These are phyloP conservation scores for Hyppa rectilinea DNA, from an alignment of 2,888 invertebrate species.

Conservation along the genomic window DNA sequence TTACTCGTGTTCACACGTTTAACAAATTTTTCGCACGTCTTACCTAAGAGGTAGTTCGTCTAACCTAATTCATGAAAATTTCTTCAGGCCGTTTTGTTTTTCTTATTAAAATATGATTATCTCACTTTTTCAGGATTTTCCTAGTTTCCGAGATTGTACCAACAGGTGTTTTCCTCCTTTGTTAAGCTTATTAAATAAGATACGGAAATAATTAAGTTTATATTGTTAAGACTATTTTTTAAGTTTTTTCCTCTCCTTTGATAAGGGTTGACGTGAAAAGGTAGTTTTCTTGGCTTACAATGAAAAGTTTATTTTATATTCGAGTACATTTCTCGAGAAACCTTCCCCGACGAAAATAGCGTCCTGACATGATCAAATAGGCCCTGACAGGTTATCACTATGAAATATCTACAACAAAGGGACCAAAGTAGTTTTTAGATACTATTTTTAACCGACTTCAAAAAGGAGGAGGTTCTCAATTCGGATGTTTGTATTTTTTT, in stretches of 20 bases:
- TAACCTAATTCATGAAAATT: not conserved
- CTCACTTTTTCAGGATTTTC: not conserved
- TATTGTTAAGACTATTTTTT: not conserved
- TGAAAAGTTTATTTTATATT: conserved; percentile 1
- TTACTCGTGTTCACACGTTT: conserved; percentile 5
- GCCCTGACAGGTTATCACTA: conserved; percentile 27
- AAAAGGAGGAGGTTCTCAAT: too few species aligned
- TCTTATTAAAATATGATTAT: not conserved
- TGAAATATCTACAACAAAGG: not conserved
- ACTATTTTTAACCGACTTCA: too few species aligned
- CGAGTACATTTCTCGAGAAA: not conserved
- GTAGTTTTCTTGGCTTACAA: conserved; percentile 5
- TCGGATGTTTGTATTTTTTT: too few species aligned
- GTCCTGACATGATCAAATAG: not conserved
- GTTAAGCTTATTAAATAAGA: not conserved
- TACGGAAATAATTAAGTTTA: conserved; percentile 7
- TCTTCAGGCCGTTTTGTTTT: not conserved
- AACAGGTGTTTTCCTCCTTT: not conserved
- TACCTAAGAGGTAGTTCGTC: not conserved
- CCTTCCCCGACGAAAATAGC: not conserved
- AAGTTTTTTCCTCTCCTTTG: conserved; percentile 11
- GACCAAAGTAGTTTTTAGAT: too few species aligned
- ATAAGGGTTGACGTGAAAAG: conserved; percentile 48
- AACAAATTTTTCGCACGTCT: not conserved
- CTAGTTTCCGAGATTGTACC: not conserved